phyloP scores from a whole-genome alignment of 2,113 vertebrate species.

The Brachyhypopomus gauderio region DNA sequence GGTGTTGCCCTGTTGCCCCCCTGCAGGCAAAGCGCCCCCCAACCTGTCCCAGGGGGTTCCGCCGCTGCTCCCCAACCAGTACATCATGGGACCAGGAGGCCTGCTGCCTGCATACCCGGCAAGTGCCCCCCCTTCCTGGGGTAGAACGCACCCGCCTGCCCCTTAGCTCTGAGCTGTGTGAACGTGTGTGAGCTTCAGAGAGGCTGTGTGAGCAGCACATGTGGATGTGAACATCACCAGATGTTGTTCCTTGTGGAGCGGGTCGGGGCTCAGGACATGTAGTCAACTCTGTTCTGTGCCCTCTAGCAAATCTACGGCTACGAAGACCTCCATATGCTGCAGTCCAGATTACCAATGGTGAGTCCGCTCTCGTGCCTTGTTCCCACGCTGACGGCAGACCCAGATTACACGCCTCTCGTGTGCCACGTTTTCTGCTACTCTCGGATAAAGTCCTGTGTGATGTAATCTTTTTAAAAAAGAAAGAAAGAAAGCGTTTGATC shows the following conservation, averaged over 20 bases:
- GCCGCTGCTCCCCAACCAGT: conserved; percentile 94
- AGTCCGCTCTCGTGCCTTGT: conserved; percentile 58
- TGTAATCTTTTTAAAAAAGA: neutral
- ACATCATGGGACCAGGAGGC: conserved; percentile 96
- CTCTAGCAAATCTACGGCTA: conserved; percentile 92
- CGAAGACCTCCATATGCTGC: conserved; percentile 96
- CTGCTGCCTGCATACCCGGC: conserved; percentile 96
- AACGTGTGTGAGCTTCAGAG: too few relatives aligned
- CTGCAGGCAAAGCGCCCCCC: conserved; percentile 92
- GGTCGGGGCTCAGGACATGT: too few relatives aligned
- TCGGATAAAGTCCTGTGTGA: neutral
- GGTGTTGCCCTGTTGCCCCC: neutral
- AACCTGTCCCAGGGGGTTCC: conserved; percentile 94
- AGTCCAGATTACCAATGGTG: conserved; percentile 94
- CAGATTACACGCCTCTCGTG: too few relatives aligned
- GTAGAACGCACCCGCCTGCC: conserved; percentile 9
- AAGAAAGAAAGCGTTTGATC: too few relatives aligned
- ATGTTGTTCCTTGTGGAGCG: too few relatives aligned
- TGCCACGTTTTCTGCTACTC: neutral
- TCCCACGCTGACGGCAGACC: neutral
- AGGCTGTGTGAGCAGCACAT: too few relatives aligned
- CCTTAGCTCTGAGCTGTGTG: neutral
- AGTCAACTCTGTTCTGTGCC: conserved; percentile 44
- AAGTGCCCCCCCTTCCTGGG: conserved; percentile 60
- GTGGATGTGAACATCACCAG: too few relatives aligned